Evolutionary conservation across 1,140 invertebrate genomes (phyloP).

Genomic region (Calliphora vicina): DNA sequence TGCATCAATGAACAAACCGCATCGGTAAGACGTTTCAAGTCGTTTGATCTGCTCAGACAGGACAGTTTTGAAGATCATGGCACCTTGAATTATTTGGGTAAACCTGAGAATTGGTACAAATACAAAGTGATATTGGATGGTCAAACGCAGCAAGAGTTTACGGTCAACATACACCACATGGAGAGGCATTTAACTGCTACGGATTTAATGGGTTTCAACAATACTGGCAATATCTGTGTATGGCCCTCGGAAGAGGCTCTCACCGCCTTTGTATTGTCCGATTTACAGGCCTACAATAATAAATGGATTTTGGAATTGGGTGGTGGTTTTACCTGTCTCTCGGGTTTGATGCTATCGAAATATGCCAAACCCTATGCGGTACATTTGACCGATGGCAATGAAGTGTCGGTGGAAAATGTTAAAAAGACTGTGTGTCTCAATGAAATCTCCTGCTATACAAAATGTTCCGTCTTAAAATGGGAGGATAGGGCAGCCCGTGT

Average conservation of each 20-base stretch:
- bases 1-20: slow-evolving; percentile 55
- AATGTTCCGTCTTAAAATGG: slow-evolving; percentile 67
- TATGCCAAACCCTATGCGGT: slow-evolving; percentile 70
- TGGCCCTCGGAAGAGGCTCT: slow-evolving; percentile 91
- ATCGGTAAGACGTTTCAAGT: slow-evolving; percentile 60
- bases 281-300: slow-evolving; percentile 71
- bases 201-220: slow-evolving; percentile 85
- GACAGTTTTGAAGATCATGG: slow-evolving; percentile 59
- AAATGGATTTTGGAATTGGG: slow-evolving; percentile 81
- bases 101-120: slow-evolving; percentile 65
- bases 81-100: slow-evolving; percentile 56
- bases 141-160: slow-evolving; percentile 56
- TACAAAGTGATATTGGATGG: slow-evolving; percentile 66
- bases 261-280: slow-evolving; percentile 76
- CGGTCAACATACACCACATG: slow-evolving; percentile 68
- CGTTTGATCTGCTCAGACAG: slow-evolving; percentile 59
- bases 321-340: slow-evolving; percentile 86
- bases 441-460: slow-evolving; percentile 64
- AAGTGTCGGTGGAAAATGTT: slow-evolving; percentile 79
- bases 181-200: slow-evolving; percentile 71
- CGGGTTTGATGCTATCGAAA: slow-evolving; percentile 78
- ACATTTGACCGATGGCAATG: slow-evolving; percentile 81
- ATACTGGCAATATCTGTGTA: slow-evolving; percentile 90
- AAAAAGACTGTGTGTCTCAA: slow-evolving; percentile 71
- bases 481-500: slow-evolving; percentile 50